A percentile compares a stretch with the other conserved stretches of the same genome.
These are phyloP conservation scores for Conchocele bisecta DNA, from an alignment of 2,888 invertebrate genomes.

Conservation along the genomic window DNA sequence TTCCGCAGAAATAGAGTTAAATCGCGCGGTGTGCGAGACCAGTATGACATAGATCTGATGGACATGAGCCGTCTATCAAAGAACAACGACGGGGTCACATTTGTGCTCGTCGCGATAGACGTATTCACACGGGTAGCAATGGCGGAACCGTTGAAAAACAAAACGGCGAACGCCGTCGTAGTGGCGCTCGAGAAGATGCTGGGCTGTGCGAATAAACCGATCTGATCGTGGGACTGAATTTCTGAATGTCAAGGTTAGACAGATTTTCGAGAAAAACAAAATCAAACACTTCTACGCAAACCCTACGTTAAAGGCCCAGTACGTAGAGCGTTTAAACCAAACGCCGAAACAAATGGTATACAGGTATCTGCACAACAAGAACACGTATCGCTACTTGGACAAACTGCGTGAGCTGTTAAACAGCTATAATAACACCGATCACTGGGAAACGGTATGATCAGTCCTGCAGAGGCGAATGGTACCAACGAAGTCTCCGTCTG, in stretches of 20 bases:
- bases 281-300: constrained; percentile 7
- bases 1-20: background rate
- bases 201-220: background rate
- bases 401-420: background rate
- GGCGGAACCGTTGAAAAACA: constrained; percentile 1
- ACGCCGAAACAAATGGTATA: background rate
- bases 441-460: background rate
- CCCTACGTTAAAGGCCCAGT: constrained; percentile 1
- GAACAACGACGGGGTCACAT: background rate
- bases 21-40: background rate
- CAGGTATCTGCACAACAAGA: constrained; percentile 1
- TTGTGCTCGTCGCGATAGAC: constrained; percentile 1
- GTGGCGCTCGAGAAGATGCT: background rate
- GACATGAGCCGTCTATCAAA: background rate
- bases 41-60: constrained; percentile 9
- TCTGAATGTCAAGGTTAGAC: background rate
- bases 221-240: constrained; percentile 2
- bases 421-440: constrained; percentile 3
- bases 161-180: constrained; percentile 4
- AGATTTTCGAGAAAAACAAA: background rate
- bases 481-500: constrained; percentile 2
- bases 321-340: background rate
- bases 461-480: background rate
- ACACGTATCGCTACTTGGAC: constrained; percentile 8
- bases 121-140: constrained; percentile 3